Conservation (phyloP, 1,140 invertebrate species). For the Aplysia californica region DNA sequence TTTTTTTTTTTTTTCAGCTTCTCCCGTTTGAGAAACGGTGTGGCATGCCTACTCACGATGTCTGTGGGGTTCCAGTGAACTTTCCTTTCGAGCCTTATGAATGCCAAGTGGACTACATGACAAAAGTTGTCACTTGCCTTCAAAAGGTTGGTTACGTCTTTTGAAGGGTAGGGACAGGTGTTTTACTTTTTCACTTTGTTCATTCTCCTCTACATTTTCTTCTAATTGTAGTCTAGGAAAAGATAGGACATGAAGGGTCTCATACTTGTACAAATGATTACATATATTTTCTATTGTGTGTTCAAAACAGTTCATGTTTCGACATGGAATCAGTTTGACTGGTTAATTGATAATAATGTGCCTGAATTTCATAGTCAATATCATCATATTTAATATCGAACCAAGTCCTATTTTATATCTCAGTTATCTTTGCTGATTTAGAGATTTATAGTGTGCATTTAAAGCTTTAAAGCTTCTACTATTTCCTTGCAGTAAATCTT, state of each 20-base stretch:
- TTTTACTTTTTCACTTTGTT: neutral
- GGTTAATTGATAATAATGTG: too few species aligned
- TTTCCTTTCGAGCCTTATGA: slow-evolving; percentile 97
- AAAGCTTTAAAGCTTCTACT: neutral
- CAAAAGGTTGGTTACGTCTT: slow-evolving; percentile 73
- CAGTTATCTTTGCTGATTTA: neutral
- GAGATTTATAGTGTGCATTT: too few species aligned
- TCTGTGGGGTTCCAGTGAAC: slow-evolving; percentile 81
- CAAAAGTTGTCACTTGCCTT: slow-evolving; percentile 89
- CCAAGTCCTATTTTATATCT: neutral
- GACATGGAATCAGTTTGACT: neutral
- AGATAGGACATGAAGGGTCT: neutral
- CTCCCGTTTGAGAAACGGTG: too few species aligned
- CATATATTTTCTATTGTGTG: neutral
- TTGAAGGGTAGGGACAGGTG: neutral
- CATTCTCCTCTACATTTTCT: neutral
- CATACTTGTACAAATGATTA: neutral
- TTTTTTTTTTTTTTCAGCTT: too few species aligned
- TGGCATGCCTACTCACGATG: too few species aligned
- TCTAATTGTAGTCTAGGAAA: neutral
- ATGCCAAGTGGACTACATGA: slow-evolving; percentile 92
- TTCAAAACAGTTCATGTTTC: neutral
- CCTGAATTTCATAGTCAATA: too few species aligned
- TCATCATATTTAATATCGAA: neutral
- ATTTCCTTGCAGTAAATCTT: too few species aligned